phyloP scores from a whole-genome alignment of 2,797 vertebrate genomes.

The Neostethus bicornis region DNA sequence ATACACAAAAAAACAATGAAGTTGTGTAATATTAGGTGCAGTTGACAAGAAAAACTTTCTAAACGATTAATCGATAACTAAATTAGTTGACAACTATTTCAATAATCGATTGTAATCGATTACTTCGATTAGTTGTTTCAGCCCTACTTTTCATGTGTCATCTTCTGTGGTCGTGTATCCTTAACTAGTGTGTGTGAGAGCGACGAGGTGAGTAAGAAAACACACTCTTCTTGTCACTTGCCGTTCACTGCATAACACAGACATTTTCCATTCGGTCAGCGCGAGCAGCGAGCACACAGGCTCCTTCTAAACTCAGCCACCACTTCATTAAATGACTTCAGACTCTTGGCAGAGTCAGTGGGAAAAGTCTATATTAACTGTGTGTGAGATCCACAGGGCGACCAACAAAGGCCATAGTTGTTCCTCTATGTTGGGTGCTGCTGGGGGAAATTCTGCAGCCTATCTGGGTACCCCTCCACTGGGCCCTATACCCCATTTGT shows the following conservation, averaged over 20 bases:
- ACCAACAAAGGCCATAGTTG: slow-evolving; percentile 85
- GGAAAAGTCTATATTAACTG: slow-evolving; percentile 87
- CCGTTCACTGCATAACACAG: slow-evolving; percentile 74
- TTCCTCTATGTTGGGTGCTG: slow-evolving; percentile 70
- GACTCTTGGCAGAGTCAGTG: slow-evolving; percentile 84
- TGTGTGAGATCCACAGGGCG: slow-evolving; percentile 80
- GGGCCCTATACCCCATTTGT: slow-evolving; percentile 44
- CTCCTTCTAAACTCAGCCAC: slow-evolving; percentile 84
- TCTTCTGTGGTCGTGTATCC: slow-evolving; percentile 6
- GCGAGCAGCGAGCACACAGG: slow-evolving; percentile 73
- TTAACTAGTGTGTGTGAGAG: slow-evolving; percentile 19
- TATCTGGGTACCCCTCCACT: slow-evolving; percentile 60
- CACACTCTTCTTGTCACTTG: slow-evolving; percentile 72
- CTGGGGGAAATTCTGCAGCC: slow-evolving; percentile 61
- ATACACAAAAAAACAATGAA: no score
- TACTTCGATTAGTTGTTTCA: no score
- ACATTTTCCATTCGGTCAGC: slow-evolving; percentile 86
- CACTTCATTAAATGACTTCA: slow-evolving; percentile 89
- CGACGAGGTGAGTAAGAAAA: slow-evolving; percentile 69
- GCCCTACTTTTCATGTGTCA: no score
- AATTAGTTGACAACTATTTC: no score
- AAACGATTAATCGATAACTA: no score
- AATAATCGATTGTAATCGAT: no score
- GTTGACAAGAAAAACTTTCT: no score
- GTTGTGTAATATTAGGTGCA: no score